Base-by-base conservation (phyloP, 2,888 invertebrate genomes). In the Zaprionus obscuricornis region DNA sequence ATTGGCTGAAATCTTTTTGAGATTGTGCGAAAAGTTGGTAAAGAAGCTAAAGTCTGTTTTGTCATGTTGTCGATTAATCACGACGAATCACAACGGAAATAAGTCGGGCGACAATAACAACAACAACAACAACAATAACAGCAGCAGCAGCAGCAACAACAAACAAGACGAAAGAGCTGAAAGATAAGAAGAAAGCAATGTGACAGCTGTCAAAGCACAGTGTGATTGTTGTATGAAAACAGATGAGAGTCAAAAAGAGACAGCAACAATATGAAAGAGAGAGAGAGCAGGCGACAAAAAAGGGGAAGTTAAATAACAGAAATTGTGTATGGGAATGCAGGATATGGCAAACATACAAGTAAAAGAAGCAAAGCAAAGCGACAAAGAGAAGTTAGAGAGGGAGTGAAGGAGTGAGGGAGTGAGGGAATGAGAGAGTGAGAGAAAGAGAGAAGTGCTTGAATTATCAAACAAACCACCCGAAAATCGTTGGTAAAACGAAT, bases 131-230 rank as follows among this genome's bases (percentile, higher is more conserved):
- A 62, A 39, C 26, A 66, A 37, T 27, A 37, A 62, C 39, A 49
- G 34, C 54, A 22, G 22, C 22, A 22, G 22, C 22, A 22, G 22
- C 22, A 22, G 22, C 7, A 5, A 7, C 5, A 52, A 31, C 34
- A 3, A 57, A 45, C n/a, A 45, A 3, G 22, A n/a, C n/a, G 39
- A 40, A 40, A 18, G 20, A 36, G 18, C 50, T 51, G 47, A 55
- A 17, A 17, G 60, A 71, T 52, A 74, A 71, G 66, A 49, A 27
- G 37, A 60, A 66, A 50, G 62, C 79, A 78, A 75, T 69, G 73
- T 68, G 79, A 79, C 79, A 79, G 85, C 82, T 79, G 79, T 85
- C 79, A 79, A 79, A 79, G 79, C 85, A 79, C 37, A 60, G 62
- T 45, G 27, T 18, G 46, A 60, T 65, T 69, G 43, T 29, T 29